Percentiles rank a stretch among this genome's conserved stretches.
Conservation (phyloP, 2,888 invertebrate genomes). For the Rhagophthalmus giganteus region DNA sequence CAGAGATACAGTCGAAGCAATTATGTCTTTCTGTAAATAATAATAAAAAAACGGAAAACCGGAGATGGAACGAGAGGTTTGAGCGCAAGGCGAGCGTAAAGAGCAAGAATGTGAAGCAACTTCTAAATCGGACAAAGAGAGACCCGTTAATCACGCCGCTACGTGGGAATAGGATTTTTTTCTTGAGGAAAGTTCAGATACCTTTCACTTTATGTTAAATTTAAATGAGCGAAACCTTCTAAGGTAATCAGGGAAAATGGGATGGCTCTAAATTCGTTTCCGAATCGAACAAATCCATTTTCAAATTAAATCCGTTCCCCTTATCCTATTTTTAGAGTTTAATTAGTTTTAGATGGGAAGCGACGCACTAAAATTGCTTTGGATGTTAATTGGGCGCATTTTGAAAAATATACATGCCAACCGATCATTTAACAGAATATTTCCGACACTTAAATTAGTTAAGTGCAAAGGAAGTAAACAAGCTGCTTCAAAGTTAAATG, state of each 20-base stretch:
- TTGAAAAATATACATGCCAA: not conserved
- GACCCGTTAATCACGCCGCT: not conserved
- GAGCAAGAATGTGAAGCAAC: no score
- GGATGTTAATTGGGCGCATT: not conserved
- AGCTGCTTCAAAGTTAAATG: not conserved
- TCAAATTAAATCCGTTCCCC: not conserved
- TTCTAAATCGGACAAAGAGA: conserved; percentile 2
- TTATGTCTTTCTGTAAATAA: conserved; percentile 4
- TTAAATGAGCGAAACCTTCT: conserved; percentile 5
- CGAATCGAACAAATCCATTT: not conserved
- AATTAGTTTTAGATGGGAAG: conserved; percentile 3
- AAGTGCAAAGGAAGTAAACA: not conserved
- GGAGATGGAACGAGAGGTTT: not conserved
- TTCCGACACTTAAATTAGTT: not conserved
- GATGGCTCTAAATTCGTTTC: not conserved
- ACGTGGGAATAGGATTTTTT: conserved; percentile 4
- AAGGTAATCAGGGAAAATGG: conserved; percentile 2
- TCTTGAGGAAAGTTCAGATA: conserved; percentile 4
- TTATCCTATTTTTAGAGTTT: conserved; percentile 1
- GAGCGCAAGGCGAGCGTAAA: conserved; percentile 4
- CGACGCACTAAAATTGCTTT: not conserved
- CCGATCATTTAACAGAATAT: not conserved
- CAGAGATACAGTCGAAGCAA: conserved; percentile 7
- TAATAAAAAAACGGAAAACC: not conserved
- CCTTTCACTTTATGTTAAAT: conserved; percentile 6